Percentiles rank a stretch among this genome's conserved stretches.
These are phyloP conservation scores for Lochmaea crataegi DNA, from an alignment of 2,888 invertebrate species.

Conservation along the genomic window DNA sequence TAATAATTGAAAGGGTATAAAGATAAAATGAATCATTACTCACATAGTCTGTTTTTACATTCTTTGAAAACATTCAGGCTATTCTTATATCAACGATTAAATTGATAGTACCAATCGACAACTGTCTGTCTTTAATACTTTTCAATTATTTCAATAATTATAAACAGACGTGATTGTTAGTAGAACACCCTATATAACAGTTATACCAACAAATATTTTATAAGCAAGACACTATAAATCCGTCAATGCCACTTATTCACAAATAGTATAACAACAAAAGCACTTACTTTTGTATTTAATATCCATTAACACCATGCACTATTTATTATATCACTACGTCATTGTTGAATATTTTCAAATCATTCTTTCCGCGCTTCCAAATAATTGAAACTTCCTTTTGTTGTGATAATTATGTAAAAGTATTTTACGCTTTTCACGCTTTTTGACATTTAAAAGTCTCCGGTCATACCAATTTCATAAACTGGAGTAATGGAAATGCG, in stretches of 20 bases:
- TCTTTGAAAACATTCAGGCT: no score
- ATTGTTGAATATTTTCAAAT: conserved; percentile 1
- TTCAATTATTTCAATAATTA: no score
- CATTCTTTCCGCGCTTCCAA: neutral
- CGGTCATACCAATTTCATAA: neutral
- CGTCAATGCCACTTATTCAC: neutral
- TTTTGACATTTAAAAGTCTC: neutral
- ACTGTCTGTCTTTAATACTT: no score
- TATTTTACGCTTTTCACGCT: neutral
- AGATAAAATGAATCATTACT: no score
- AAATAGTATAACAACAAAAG: neutral
- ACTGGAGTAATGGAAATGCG: conserved; percentile 3
- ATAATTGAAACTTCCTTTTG: neutral
- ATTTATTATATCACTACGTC: neutral
- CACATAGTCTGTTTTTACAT: no score
- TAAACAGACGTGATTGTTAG: no score
- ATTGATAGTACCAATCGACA: no score
- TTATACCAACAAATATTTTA: no score
- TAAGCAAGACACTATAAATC: neutral
- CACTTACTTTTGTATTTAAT: neutral
- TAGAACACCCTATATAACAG: no score
- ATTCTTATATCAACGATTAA: no score
- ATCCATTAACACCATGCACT: neutral
- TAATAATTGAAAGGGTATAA: no score
- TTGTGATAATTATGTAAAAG: neutral